Percentiles rank a stretch among this genome's conserved stretches.
These are phyloP conservation scores for Dione juno DNA, from an alignment of 2,888 invertebrate genomes.

Conservation along the genomic window DNA sequence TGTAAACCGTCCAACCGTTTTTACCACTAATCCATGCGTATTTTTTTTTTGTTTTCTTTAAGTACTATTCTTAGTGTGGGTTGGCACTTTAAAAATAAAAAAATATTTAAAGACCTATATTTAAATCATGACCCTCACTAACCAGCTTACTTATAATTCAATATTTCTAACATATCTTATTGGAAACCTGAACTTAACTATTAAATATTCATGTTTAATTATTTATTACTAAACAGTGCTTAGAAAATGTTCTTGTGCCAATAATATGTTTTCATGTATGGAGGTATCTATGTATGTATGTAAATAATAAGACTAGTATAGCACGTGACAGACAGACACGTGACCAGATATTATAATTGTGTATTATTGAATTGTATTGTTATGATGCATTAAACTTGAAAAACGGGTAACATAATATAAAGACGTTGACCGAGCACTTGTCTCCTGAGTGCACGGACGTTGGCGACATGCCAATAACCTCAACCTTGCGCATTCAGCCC, in stretches of 20 bases:
- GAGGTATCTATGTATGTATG: slow-evolving; percentile 13
- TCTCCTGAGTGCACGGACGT: slow-evolving; percentile 1
- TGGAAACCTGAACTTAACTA: neutral
- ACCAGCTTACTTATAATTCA: neutral
- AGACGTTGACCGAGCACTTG: slow-evolving; percentile 31
- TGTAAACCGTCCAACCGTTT: too few species aligned
- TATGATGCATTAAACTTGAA: slow-evolving; percentile 5
- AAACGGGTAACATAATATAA: slow-evolving; percentile 3
- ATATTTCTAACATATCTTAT: neutral
- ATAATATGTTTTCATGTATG: neutral
- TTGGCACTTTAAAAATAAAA: too few species aligned
- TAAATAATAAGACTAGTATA: slow-evolving; percentile 13
- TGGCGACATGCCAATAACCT: slow-evolving; percentile 36
- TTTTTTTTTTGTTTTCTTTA: too few species aligned
- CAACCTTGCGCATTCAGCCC: slow-evolving; percentile 39
- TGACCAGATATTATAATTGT: neutral
- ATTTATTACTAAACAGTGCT: slow-evolving; percentile 1
- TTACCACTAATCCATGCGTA: too few species aligned
- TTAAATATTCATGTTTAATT: slow-evolving; percentile 2
- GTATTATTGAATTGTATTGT: neutral
- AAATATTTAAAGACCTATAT: too few species aligned
- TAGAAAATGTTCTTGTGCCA: neutral
- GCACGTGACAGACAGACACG: slow-evolving; percentile 22
- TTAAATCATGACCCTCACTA: neutral
- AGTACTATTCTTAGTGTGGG: too few species aligned